phyloP scores from a whole-genome alignment of 2,888 invertebrate species.

The Tetrapedia diversipes region DNA sequence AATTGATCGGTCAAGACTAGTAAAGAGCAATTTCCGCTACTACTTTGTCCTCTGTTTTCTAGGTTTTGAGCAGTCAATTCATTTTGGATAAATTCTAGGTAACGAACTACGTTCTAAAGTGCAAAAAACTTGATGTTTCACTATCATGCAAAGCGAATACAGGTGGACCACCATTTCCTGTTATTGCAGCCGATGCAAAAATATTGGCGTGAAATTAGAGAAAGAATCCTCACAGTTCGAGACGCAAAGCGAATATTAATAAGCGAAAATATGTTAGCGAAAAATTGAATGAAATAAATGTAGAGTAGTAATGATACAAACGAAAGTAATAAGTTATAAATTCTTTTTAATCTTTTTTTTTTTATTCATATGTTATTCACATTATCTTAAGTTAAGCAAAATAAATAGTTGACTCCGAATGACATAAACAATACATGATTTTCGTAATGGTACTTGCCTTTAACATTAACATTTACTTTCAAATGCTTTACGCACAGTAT shows the following conservation, averaged over 20 bases:
- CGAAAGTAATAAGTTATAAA: constrained; percentile 3
- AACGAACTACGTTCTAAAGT: constrained; percentile 9
- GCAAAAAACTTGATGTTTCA: constrained; percentile 18
- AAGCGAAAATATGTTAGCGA: constrained; percentile 5
- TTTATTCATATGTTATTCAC: constrained; percentile 11
- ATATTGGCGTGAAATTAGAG: constrained; percentile 28
- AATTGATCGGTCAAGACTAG: background rate
- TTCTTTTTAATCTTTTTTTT: no score
- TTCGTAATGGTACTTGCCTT: background rate
- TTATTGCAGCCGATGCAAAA: background rate
- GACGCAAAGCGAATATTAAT: constrained; percentile 19
- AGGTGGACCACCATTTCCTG: constrained; percentile 4
- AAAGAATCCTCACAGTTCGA: background rate
- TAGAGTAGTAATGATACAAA: background rate
- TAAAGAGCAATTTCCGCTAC: background rate
- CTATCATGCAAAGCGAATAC: constrained; percentile 48
- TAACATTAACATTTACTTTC: constrained; percentile 9
- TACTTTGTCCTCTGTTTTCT: background rate
- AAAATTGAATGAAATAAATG: background rate
- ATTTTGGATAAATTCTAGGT: background rate
- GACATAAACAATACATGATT: constrained; percentile 10
- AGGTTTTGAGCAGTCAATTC: background rate
- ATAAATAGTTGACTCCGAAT: background rate
- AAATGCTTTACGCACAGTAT: constrained; percentile 20
- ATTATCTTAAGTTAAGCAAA: background rate